Evolutionary conservation across 2,797 vertebrate species (phyloP).

Genomic region (Holocentrus rufus): DNA sequence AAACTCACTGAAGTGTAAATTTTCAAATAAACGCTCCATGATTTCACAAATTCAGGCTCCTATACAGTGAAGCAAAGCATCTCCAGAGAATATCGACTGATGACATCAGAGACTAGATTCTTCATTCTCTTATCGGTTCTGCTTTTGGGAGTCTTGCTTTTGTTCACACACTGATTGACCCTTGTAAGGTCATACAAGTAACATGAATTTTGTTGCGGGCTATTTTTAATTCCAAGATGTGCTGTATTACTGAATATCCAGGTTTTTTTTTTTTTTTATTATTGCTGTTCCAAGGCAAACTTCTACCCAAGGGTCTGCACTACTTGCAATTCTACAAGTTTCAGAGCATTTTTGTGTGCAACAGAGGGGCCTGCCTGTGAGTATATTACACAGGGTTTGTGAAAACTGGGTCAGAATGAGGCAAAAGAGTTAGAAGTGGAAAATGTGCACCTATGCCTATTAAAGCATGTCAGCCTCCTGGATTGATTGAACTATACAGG

Average conservation of each 20-base stretch:
- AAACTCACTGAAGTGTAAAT: slow-evolving; percentile 8
- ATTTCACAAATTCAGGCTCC: slow-evolving; percentile 29
- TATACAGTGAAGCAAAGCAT: slow-evolving; percentile 9
- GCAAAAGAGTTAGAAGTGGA: slow-evolving; percentile 56
- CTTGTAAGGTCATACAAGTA: neutral
- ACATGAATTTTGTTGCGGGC: neutral
- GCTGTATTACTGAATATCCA: slow-evolving; percentile 19
- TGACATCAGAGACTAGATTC: neutral
- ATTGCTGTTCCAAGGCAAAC: slow-evolving; percentile 38
- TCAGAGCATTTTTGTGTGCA: slow-evolving; percentile 25
- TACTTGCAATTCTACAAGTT: slow-evolving; percentile 17
- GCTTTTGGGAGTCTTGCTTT: slow-evolving; percentile 8
- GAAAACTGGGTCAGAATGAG: slow-evolving; percentile 68
- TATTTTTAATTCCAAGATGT: slow-evolving; percentile 15
- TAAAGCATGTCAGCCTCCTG: slow-evolving; percentile 43
- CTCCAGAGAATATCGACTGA: neutral
- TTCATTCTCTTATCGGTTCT: slow-evolving; percentile 5
- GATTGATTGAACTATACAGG: slow-evolving; percentile 51
- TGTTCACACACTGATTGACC: slow-evolving; percentile 19
- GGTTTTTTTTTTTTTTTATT: slow-evolving; percentile 5
- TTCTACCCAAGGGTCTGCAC: slow-evolving; percentile 30
- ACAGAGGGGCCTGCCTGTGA: slow-evolving; percentile 46
- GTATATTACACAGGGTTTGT: slow-evolving; percentile 36
- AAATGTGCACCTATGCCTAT: slow-evolving; percentile 64
- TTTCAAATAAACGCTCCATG: slow-evolving; percentile 38